phyloP scores from a whole-genome alignment of 2,797 vertebrate species.

The Lepus townsendii region DNA sequence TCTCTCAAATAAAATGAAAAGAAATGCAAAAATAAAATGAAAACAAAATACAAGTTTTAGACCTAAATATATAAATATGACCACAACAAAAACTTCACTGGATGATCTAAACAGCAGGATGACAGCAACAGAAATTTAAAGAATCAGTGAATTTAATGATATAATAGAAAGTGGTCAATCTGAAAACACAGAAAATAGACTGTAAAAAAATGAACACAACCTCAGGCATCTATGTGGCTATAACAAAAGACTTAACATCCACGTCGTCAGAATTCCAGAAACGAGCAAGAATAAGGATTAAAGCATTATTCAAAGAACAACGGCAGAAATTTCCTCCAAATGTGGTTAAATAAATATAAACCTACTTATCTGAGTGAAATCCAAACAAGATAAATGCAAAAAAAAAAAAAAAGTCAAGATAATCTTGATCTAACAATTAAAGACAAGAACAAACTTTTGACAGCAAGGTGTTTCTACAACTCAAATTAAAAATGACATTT shows the following conservation, averaged over 20 bases:
- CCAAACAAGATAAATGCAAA: not conserved
- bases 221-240: not conserved
- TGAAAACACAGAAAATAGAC: not conserved
- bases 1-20: too few species aligned
- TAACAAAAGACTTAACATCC: not conserved
- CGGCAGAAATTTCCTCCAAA: not conserved
- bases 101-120: not conserved
- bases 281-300: not conserved
- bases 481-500: not conserved
- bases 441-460: not conserved
- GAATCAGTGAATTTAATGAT: not conserved
- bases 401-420: not conserved
- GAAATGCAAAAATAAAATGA: not conserved
- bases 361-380: not conserved
- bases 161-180: not conserved
- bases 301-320: slow-evolving; percentile 22
- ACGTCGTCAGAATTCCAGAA: not conserved
- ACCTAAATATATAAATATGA: not conserved
- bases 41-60: slow-evolving; percentile 9
- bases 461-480: not conserved
- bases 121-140: not conserved
- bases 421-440: slow-evolving; percentile 4
- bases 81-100: not conserved
- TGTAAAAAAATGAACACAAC: not conserved
- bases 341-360: not conserved